Evolutionary conservation across 2,797 vertebrate species (phyloP).

Genomic region (Taeniopygia guttata): DNA sequence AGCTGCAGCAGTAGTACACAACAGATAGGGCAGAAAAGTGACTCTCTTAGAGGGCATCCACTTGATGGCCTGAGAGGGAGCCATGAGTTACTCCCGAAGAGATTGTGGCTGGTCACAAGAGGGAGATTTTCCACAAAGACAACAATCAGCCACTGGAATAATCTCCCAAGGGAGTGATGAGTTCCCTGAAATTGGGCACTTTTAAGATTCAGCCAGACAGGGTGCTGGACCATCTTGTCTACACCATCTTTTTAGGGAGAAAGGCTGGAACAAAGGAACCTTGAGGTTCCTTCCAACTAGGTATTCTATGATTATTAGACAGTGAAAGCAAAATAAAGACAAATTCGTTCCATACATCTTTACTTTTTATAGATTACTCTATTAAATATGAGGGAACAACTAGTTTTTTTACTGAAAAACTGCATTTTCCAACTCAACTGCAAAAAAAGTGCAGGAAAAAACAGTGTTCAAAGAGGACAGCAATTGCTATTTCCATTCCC

Average conservation of each 20-base stretch:
- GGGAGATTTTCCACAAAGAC: background rate
- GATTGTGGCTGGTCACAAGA: background rate
- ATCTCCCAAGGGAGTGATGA: background rate
- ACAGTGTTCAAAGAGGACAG: background rate
- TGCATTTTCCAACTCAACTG: background rate
- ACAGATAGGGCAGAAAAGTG: background rate
- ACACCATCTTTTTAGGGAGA: background rate
- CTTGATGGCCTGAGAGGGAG: background rate
- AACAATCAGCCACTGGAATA: background rate
- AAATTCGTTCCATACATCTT: background rate
- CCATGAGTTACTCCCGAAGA: background rate
- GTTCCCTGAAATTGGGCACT: fast-evolving
- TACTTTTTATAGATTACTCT: background rate
- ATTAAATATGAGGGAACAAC: background rate
- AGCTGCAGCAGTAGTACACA: background rate
- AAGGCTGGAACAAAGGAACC: background rate
- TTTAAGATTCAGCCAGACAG: background rate
- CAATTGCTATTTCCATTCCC: background rate
- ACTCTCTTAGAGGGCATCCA: background rate
- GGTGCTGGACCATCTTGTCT: background rate
- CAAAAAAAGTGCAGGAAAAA: background rate
- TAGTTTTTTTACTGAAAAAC: background rate
- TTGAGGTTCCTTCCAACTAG: background rate
- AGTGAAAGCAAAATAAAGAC: background rate
- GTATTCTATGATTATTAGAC: background rate